Evolutionary conservation across 2,113 vertebrate genomes (phyloP).

Genomic region (Apodemus speciosus): DNA sequence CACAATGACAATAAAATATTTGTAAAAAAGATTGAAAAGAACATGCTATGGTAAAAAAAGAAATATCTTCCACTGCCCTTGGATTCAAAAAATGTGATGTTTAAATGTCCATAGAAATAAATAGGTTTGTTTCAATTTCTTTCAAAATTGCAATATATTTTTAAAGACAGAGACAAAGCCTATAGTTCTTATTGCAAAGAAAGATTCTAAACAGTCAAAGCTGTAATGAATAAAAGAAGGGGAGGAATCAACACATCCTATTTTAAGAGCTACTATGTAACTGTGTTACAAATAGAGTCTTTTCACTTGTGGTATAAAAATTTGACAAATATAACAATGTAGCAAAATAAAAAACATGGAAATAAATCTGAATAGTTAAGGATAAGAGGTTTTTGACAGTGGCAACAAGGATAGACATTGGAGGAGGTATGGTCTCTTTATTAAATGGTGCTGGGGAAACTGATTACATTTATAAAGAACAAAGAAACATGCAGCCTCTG

Average conservation of each 20-base stretch:
- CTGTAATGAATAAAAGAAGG: not conserved
- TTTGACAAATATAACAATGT: not conserved
- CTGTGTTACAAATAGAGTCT: not conserved
- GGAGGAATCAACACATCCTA: not conserved
- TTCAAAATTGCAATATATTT: not conserved
- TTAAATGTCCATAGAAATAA: not conserved
- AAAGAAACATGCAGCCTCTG: not conserved
- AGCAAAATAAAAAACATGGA: not conserved
- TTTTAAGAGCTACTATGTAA: not conserved
- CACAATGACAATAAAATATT: not conserved
- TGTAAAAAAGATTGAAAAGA: not conserved
- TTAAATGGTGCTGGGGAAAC: not conserved
- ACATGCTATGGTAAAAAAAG: not conserved
- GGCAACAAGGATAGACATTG: not conserved
- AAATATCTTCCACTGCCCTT: not conserved
- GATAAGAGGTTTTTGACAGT: not conserved
- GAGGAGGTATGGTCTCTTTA: not conserved
- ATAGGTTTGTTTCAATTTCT: not conserved
- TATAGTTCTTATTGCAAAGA: not conserved
- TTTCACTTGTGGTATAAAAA: not conserved
- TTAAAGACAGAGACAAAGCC: not conserved
- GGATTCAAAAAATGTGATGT: not conserved
- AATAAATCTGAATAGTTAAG: not conserved
- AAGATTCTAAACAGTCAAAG: not conserved
- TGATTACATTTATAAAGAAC: not conserved